Evolutionary conservation across 2,888 invertebrate species (phyloP), one percentile per base, ranked within the genome.

Genomic region (Brachypterus glaber): DNA sequence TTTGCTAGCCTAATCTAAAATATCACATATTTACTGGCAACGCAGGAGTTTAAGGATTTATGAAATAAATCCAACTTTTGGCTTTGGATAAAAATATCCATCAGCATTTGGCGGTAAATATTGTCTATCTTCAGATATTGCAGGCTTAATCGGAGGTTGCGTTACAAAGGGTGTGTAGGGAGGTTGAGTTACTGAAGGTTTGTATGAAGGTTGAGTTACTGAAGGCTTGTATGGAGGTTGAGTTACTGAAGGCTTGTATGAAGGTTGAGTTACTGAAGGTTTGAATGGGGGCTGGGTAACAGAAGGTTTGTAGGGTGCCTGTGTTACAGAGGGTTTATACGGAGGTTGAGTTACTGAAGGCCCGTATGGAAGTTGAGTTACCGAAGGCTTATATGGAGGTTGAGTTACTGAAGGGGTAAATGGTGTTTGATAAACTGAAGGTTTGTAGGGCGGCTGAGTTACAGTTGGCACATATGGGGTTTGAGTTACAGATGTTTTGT

Each of bases 281-380:
- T 15, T 24, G 1, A 9, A 35, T 17, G 33, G 31, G 33, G 29
- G 37, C 32, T 18, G 37, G 21, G 31, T 32, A 3, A 30, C 30
- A 12, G 30, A 14, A 16, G 33, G 33, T 15, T n/a, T 32, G 15
- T 30, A 30, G 3, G 27, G 12, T 11, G 36, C 13, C 16, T 17
- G 16, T 15, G 36, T 11, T 11, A 26, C 33, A 25, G 39, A 17
- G n/a, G 33, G 33, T 32, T 13, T 32, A 32, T 32, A 32, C 11
- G 33, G 33, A 4, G 33, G 17, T 16, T 16, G 9, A 16, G 27
- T 27, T 27, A 7, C 7, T n/a, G n/a, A n/a, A n/a, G n/a, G n/a
- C n/a, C n/a, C n/a, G n/a, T n/a, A n/a, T n/a, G n/a, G n/a, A n/a
- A n/a, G n/a, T n/a, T n/a, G n/a, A n/a, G n/a, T n/a, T n/a, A n/a